These are phyloP conservation scores for Drosophila rellima DNA, from an alignment of 2,888 invertebrate species.

Conservation along the genomic window DNA sequence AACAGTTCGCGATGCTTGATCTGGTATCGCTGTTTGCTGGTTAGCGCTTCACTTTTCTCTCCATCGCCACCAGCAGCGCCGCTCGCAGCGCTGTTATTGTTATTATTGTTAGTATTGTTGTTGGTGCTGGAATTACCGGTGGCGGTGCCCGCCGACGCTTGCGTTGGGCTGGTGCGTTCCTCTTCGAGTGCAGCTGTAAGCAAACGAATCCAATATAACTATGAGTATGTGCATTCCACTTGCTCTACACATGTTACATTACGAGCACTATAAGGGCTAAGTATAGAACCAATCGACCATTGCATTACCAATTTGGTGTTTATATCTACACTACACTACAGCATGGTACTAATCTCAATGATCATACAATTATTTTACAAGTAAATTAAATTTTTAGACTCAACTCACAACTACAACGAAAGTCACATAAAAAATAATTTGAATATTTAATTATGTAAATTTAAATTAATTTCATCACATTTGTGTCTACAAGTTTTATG, in stretches of 20 bases:
- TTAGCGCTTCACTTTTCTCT: conserved; percentile 88
- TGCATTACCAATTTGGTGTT: conserved; percentile 38
- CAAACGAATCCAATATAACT: conserved; percentile 19
- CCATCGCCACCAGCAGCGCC: conserved; percentile 76
- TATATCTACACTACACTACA: conserved; percentile 38
- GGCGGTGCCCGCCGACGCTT: conserved; percentile 71
- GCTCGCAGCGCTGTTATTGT: conserved; percentile 41
- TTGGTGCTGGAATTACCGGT: conserved; percentile 62
- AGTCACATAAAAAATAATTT: too few relatives aligned
- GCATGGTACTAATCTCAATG: conserved; percentile 9
- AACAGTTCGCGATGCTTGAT: conserved; percentile 99
- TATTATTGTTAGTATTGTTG: conserved; percentile 38
- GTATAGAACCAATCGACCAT: conserved; percentile 47
- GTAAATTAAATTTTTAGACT: not conserved
- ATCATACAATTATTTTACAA: not conserved
- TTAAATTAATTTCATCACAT: not conserved
- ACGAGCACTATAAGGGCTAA: conserved; percentile 19
- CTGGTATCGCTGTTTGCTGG: conserved; percentile 96
- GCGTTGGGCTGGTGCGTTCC: conserved; percentile 87
- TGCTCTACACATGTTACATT: conserved; percentile 8
- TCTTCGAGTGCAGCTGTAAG: conserved; percentile 89
- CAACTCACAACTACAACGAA: not conserved
- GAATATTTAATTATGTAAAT: too few relatives aligned
- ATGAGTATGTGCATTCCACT: conserved; percentile 1
- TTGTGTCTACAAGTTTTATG: not conserved